These are phyloP conservation scores for Pogoniulus pusillus DNA, from an alignment of 2,797 vertebrate genomes.

Conservation along the genomic window DNA sequence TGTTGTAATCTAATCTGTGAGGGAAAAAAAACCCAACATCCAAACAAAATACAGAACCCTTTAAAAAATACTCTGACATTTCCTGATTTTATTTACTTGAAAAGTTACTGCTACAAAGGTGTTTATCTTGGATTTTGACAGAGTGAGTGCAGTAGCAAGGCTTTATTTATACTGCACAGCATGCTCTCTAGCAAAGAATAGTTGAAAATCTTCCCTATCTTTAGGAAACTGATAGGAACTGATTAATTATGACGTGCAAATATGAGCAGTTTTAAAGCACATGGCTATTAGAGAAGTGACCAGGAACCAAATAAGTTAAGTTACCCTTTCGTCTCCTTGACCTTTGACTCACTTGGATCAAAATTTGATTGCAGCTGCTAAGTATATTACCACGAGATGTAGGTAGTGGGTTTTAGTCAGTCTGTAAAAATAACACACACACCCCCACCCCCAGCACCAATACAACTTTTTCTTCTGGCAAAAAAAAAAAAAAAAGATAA, in stretches of 20 bases:
- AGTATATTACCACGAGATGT: slow-evolving; percentile 61
- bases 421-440: slow-evolving; percentile 62
- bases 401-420: slow-evolving; percentile 64
- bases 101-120: background rate
- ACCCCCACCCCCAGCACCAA: background rate
- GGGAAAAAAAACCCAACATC: background rate
- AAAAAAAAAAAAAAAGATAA: slow-evolving; percentile 44
- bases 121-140: background rate
- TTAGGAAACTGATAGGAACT: background rate
- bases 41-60: no score
- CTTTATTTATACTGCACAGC: background rate
- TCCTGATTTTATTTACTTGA: background rate
- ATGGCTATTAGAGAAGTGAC: background rate
- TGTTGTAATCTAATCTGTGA: background rate
- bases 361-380: slow-evolving; percentile 27
- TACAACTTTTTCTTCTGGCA: slow-evolving; percentile 55
- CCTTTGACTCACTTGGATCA: slow-evolving; percentile 74
- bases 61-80: background rate
- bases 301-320: background rate
- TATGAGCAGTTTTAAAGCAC: background rate
- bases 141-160: background rate
- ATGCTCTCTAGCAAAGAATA: background rate
- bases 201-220: background rate
- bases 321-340: slow-evolving; percentile 64
- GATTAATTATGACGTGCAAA: background rate